phyloP scores from a whole-genome alignment of 2,113 vertebrate species.

The Diphyllodes magnificus region DNA sequence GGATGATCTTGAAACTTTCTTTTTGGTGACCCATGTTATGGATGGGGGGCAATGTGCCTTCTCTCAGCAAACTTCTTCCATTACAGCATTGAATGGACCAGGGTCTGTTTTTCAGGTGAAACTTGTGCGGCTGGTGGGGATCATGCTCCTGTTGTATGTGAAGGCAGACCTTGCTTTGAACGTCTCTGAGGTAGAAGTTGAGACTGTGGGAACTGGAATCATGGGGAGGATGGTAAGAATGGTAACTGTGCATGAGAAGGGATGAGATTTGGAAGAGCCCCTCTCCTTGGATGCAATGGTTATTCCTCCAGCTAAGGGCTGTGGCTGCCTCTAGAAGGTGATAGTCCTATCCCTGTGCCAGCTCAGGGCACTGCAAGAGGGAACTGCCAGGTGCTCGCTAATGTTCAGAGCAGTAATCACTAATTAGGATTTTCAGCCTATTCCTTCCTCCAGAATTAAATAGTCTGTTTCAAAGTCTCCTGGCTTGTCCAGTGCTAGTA shows the following conservation, averaged over 20 bases:
- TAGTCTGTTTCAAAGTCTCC: background rate
- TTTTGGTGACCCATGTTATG: background rate
- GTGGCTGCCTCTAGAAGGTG: background rate
- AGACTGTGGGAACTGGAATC: slow-evolving; percentile 94
- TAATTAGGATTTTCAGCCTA: background rate
- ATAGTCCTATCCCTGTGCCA: background rate
- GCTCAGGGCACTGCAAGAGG: background rate
- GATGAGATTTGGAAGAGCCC: background rate
- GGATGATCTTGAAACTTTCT: background rate
- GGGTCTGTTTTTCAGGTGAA: slow-evolving; percentile 80
- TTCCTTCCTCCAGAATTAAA: background rate
- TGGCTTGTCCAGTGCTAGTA: background rate
- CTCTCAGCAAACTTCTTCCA: background rate
- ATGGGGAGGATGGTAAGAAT: slow-evolving; percentile 95
- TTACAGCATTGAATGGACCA: background rate
- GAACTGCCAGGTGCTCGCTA: background rate
- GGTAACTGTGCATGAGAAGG: background rate
- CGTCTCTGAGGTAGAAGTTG: slow-evolving; percentile 87
- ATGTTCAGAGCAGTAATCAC: background rate
- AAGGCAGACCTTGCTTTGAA: slow-evolving; percentile 84
- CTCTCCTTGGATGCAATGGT: background rate
- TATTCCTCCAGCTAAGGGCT: background rate
- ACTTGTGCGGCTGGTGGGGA: slow-evolving; percentile 88
- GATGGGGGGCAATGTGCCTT: background rate
- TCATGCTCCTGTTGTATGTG: slow-evolving; percentile 92